Evolutionary conservation across 2,888 invertebrate species (phyloP).

Genomic region (Cheilosia impressa): DNA sequence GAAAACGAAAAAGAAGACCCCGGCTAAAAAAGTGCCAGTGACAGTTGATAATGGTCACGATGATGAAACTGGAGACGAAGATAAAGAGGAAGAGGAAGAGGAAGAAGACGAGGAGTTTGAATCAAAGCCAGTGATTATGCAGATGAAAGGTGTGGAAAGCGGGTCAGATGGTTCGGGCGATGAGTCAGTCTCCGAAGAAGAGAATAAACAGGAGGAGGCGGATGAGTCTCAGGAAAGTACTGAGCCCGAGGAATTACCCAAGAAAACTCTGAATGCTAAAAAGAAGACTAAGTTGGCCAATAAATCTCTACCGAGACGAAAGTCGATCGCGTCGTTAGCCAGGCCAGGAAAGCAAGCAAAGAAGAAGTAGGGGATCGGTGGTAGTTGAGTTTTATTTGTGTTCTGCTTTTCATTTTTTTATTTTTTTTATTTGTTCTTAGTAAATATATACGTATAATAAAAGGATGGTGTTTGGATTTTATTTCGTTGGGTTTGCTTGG

Average conservation of each 20-base stretch:
- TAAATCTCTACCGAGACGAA: constrained; percentile 26
- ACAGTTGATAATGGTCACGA: neutral
- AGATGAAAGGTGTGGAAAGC: neutral
- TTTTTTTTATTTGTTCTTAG: neutral
- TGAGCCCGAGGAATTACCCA: neutral
- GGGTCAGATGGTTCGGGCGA: neutral
- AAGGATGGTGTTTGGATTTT: too few relatives aligned
- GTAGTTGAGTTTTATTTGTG: neutral
- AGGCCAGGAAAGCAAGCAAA: constrained; percentile 18
- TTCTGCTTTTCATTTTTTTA: neutral
- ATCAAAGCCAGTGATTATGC: neutral
- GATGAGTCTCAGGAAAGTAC: neutral
- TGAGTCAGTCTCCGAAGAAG: neutral
- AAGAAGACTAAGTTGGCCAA: constrained; percentile 1
- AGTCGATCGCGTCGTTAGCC: constrained; percentile 53
- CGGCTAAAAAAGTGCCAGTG: neutral
- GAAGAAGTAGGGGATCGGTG: neutral
- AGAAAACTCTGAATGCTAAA: neutral
- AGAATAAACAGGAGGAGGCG: neutral
- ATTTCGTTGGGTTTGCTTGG: too few relatives aligned
- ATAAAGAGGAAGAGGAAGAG: neutral
- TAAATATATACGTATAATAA: too few relatives aligned
- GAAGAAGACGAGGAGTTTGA: neutral
- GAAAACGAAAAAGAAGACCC: neutral
- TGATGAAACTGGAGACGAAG: neutral